These are phyloP conservation scores for Solen grandis DNA, from an alignment of 1,140 invertebrate genomes.

Conservation along the genomic window DNA sequence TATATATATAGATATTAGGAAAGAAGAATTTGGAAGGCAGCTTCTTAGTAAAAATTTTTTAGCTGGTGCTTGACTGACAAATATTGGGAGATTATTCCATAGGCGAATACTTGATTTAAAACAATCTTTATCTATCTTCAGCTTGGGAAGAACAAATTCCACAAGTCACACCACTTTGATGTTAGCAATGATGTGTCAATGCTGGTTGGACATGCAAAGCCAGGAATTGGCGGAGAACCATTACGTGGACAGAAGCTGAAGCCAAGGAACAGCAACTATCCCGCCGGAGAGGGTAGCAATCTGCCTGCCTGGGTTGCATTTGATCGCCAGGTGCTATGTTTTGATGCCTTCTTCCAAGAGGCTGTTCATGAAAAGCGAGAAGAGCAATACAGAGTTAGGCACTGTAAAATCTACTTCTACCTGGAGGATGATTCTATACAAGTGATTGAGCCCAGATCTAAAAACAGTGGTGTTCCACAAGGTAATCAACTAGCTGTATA, in stretches of 20 bases:
- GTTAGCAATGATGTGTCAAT: constrained; percentile 77
- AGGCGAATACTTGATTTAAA: background rate
- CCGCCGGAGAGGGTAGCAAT: constrained; percentile 84
- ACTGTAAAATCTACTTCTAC: constrained; percentile 81
- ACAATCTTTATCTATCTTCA: constrained; percentile 60
- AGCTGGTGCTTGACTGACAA: background rate
- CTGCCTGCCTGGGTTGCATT: constrained; percentile 92
- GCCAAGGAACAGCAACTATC: constrained; percentile 74
- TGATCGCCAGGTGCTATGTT: constrained; percentile 87
- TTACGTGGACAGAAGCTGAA: constrained; percentile 76
- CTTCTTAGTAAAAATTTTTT: background rate
- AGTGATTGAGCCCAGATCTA: constrained; percentile 80
- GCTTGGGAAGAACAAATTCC: constrained; percentile 80
- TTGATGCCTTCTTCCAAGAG: constrained; percentile 81
- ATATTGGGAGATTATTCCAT: background rate
- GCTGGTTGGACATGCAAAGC: constrained; percentile 77
- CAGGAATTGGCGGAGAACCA: constrained; percentile 80
- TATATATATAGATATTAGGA: background rate
- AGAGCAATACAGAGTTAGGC: constrained; percentile 79
- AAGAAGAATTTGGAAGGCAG: background rate
- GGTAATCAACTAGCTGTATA: constrained; percentile 63
- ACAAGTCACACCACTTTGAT: constrained; percentile 81
- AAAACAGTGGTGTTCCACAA: constrained; percentile 80
- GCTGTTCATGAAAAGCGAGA: constrained; percentile 79
- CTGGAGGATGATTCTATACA: constrained; percentile 81